A percentile compares a stretch with the other conserved stretches of the same genome.
These are phyloP conservation scores for Eupeodes luniger DNA, from an alignment of 2,888 invertebrate species.

Conservation along the genomic window DNA sequence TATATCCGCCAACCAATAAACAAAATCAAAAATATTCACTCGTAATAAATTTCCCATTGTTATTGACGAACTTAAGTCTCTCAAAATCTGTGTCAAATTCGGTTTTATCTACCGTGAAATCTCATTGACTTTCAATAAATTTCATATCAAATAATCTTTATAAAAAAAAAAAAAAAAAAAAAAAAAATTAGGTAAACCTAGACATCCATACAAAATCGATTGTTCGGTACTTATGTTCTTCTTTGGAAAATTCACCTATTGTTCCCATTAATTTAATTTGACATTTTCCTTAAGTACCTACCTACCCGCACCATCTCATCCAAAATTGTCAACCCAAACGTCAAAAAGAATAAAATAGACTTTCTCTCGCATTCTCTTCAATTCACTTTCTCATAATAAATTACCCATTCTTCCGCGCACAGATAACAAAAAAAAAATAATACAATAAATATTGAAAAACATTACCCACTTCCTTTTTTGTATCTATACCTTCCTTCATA, in stretches of 20 bases:
- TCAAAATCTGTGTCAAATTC: background rate
- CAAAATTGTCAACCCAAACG: background rate
- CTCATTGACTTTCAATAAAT: background rate
- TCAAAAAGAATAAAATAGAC: constrained; percentile 50
- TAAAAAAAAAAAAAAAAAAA: background rate
- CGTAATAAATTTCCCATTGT: too few relatives aligned
- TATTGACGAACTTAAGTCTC: background rate
- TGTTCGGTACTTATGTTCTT: constrained; percentile 31
- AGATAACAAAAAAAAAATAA: constrained; percentile 26
- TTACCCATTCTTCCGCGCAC: constrained; percentile 25
- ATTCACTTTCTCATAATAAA: constrained; percentile 34
- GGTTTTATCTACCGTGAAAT: background rate
- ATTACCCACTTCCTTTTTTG: constrained; percentile 46
- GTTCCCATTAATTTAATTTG: constrained; percentile 68
- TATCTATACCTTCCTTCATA: background rate
- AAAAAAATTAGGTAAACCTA: background rate
- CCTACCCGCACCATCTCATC: background rate
- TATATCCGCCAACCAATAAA: too few relatives aligned
- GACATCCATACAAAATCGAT: background rate
- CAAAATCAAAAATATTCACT: too few relatives aligned
- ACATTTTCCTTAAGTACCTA: constrained; percentile 55
- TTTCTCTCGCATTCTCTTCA: constrained; percentile 51
- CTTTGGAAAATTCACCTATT: constrained; percentile 53
- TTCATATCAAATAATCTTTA: background rate
- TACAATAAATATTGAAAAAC: constrained; percentile 47